phyloP scores from a whole-genome alignment of 1,140 invertebrate species.

The Diachasmimorpha longicaudata region DNA sequence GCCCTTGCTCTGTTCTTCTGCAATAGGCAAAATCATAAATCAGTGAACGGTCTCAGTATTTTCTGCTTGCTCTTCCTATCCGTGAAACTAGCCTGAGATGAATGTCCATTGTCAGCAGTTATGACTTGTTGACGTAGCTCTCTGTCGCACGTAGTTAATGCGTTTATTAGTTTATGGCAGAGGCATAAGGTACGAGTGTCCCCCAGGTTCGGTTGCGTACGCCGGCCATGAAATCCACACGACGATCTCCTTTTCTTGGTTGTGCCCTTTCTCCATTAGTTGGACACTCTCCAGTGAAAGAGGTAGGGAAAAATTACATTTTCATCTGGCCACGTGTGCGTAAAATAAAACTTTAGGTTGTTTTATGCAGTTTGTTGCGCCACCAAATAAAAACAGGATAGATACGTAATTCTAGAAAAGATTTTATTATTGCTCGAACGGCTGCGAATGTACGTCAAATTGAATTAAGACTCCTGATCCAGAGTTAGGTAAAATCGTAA shows the following conservation, averaged over 20 bases:
- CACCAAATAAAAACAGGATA: too few species aligned
- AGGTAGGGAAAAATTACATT: background rate
- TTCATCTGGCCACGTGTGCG: background rate
- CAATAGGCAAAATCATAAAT: background rate
- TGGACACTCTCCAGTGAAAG: background rate
- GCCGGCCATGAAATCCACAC: background rate
- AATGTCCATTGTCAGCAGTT: slow-evolving; percentile 44
- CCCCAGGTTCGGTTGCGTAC: slow-evolving; percentile 12
- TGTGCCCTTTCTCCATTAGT: background rate
- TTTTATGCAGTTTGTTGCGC: too few species aligned
- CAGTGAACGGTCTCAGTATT: background rate
- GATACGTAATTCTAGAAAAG: too few species aligned
- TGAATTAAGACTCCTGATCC: background rate
- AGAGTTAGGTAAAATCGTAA: background rate
- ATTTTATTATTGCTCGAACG: too few species aligned
- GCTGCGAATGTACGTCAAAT: background rate
- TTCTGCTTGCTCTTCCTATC: background rate
- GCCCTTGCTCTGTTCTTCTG: slow-evolving; percentile 6
- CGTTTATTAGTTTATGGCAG: slow-evolving; percentile 51
- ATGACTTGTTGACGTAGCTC: slow-evolving; percentile 53
- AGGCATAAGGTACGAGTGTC: slow-evolving; percentile 1
- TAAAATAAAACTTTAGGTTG: too few species aligned
- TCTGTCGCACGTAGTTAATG: slow-evolving; percentile 45
- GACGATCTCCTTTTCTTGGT: background rate
- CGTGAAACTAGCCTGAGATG: background rate